phyloP scores from a whole-genome alignment of 2,888 invertebrate genomes.

The Aproaerema taeniolella region DNA sequence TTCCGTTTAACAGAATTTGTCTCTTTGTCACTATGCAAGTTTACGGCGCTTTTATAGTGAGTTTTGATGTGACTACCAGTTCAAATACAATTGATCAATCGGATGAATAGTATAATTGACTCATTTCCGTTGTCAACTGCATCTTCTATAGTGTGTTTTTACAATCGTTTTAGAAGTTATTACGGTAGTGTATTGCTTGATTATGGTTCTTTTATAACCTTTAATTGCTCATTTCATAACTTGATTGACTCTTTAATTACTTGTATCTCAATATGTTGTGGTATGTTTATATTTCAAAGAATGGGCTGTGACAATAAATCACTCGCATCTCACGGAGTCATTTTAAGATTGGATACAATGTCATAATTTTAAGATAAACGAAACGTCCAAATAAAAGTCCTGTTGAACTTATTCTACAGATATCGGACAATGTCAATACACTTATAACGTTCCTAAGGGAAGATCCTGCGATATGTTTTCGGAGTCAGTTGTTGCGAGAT shows the following conservation, averaged over 20 bases:
- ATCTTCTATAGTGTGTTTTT: conserved; percentile 20
- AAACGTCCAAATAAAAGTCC: conserved; percentile 43
- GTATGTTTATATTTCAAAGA: too few species aligned
- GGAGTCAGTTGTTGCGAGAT: conserved; percentile 65
- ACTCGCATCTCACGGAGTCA: too few species aligned
- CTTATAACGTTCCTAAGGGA: conserved; percentile 42
- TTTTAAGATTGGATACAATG: too few species aligned
- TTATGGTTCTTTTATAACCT: not conserved
- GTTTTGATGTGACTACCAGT: conserved; percentile 17
- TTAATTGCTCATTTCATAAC: not conserved
- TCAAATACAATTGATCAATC: conserved; percentile 31
- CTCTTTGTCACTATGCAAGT: conserved; percentile 27
- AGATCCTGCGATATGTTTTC: conserved; percentile 57
- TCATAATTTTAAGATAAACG: conserved; percentile 50
- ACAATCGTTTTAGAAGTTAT: conserved; percentile 26
- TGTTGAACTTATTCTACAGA: conserved; percentile 45
- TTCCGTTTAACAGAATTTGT: conserved; percentile 45
- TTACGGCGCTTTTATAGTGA: conserved; percentile 21
- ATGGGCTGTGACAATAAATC: too few species aligned
- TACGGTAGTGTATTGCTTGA: conserved; percentile 24
- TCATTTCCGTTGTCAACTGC: conserved; percentile 38
- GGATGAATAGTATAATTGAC: conserved; percentile 34
- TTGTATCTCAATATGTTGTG: too few species aligned
- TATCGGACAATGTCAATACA: conserved; percentile 52
- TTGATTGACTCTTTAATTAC: too few species aligned